Evolutionary conservation across 2,888 invertebrate genomes (phyloP).

Genomic region (Stratiomys singularior): DNA sequence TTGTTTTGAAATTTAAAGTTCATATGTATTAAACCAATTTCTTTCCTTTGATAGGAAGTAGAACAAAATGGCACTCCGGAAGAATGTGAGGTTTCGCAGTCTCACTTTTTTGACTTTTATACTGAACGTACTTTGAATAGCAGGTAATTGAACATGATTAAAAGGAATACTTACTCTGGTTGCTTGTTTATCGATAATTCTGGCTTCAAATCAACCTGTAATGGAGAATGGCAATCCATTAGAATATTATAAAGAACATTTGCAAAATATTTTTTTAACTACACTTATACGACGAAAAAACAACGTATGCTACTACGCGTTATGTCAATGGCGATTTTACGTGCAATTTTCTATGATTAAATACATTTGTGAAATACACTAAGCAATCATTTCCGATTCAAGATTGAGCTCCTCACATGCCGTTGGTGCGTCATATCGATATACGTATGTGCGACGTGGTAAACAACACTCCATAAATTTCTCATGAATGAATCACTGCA

Average conservation of each 20-base stretch:
- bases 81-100: too few relatives aligned
- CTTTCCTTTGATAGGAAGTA: too few relatives aligned
- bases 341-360: too few relatives aligned
- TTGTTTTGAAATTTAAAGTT: too few relatives aligned
- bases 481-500: conserved; percentile 23
- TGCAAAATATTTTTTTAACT: too few relatives aligned
- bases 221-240: conserved; percentile 60
- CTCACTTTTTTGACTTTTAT: too few relatives aligned
- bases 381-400: background rate
- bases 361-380: background rate
- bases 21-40: too few relatives aligned
- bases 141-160: too few relatives aligned
- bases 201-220: conserved; percentile 82
- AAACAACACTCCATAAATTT: background rate
- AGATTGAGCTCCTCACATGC: background rate
- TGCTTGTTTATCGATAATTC: conserved; percentile 80
- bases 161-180: conserved; percentile 84
- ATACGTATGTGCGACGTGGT: background rate
- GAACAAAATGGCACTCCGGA: too few relatives aligned
- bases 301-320: too few relatives aligned
- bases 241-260: background rate
- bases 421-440: background rate
- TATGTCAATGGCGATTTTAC: too few relatives aligned
- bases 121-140: too few relatives aligned
- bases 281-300: background rate